Base-by-base conservation (phyloP, 2,888 invertebrate species). In the Orchestes rusci region DNA sequence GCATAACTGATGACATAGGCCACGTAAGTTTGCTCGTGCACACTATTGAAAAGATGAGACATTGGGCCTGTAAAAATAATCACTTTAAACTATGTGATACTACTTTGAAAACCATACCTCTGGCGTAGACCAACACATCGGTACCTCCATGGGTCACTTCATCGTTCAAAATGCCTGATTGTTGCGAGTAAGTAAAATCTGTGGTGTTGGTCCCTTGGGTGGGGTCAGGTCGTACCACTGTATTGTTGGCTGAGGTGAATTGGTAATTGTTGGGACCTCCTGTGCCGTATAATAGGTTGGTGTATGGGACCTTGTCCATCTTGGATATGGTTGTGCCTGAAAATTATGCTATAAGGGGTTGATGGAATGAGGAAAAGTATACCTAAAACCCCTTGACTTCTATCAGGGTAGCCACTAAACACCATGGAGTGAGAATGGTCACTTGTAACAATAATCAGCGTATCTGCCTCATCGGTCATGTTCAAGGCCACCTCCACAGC, bases 11-110 rank as follows among this genome's bases (percentile, higher is more conserved):
- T 79, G 1, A 82, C 91, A 64, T 91, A 84, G 16, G 85, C 86
- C 3, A 94, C 84, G 64, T 87, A 93, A 59, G 84, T 84, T 65
- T 95, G 94, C 62, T 95, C 94, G 62, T 93, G 92, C 0, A 89
- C 81, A 29, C 81, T 83, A 63, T 88, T 86, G 63, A 95, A 87
- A 3, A 95, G 71, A 66, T 94, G 90, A 0, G 91, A 77, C 76
- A 82, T 81, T 1, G 95, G 93, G 51, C 94, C 93, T 88, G 68
- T 12, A 70, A 70, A 38, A 42, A 32, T 35, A 5, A 15, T 35
- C 2, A 18, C n/a, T 1, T 35, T n/a, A 18, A 5, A 18, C 16
- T 10, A 18, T 17, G 10, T 18, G 10, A n/a, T 8, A 2, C 15
- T n/a, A 32, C 1, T 1, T 8, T 32, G 2, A 16, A 2, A n/a